A percentile compares a stretch with the other conserved stretches of the same genome.
Conservation (phyloP, 2,797 vertebrate genomes). For the Sebastes jordani region DNA sequence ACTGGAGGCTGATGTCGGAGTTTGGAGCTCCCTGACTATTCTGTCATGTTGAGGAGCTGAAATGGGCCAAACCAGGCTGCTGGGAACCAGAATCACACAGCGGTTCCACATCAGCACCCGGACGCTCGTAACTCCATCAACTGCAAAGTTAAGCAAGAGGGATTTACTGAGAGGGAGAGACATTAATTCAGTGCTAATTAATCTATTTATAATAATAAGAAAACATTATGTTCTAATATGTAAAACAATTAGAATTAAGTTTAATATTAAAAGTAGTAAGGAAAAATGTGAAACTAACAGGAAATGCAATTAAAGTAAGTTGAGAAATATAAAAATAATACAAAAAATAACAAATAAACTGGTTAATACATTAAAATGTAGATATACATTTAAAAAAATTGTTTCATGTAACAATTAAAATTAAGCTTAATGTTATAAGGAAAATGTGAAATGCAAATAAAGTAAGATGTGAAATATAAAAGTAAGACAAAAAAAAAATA, state of each 20-base stretch:
- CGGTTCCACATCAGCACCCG: conserved; percentile 88
- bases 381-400: neutral
- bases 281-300: neutral
- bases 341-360: neutral
- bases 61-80: conserved; percentile 79
- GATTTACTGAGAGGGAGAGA: neutral
- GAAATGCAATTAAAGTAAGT: neutral
- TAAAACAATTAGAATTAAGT: neutral
- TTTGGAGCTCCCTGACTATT: conserved; percentile 77
- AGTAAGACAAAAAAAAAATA: neutral
- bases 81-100: conserved; percentile 73
- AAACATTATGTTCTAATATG: neutral
- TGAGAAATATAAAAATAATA: neutral
- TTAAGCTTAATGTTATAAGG: too few relatives aligned
- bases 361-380: neutral
- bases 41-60: conserved; percentile 75
- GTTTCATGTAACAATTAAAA: neutral
- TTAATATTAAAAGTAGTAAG: neutral
- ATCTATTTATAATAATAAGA: neutral
- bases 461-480: neutral
- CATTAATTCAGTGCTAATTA: fast-evolving
- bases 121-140: conserved; percentile 74
- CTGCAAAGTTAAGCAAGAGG: conserved; percentile 53
- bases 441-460: too few relatives aligned
- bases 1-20: conserved; percentile 17